Base-by-base conservation (phyloP, 2,888 invertebrate genomes). In the Melanchra persicariae region DNA sequence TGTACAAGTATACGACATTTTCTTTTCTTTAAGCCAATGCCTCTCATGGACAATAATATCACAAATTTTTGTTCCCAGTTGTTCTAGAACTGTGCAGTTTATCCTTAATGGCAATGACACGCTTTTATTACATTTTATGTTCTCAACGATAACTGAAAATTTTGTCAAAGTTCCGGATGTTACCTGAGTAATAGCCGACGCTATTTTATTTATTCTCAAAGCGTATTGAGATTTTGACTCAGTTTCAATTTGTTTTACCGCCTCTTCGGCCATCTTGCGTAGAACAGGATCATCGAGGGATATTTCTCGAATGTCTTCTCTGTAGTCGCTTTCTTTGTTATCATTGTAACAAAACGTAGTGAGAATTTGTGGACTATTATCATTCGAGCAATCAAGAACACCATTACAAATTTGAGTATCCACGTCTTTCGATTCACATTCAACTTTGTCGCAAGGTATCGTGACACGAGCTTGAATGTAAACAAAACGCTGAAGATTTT, bases 331-430 rank as follows among this genome's bases (percentile, higher is more conserved):
- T 72, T 85, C 87, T 61, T 85, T 85, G 26, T 85, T 74, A 63
- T 92, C 93, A 34, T 94, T 90, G 64, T 94, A 93, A 87, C 97
- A 97, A 79, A 95, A 95, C 7, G 94, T 94, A 77, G 93, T 95
- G 9, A 96, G 79, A 22, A 97, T 90, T 85, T 95, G 94, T 0
- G 96, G 96, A 55, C 86, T 87, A 45, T 91, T 88, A 70, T 93
- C 87, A 55, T 94, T 90, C 0, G 92, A 91, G 62, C 89, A 91
- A 74, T 96, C 94, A 54, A 97, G 90, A 69, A 96, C 91, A 24
- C 96, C 94, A 83, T 96, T 96, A 86, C 97, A 97, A 66, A 96
- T 94, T 89, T 96, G 96, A 15, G 89, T 89, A 12, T 90, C 81
- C 51, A 87, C 84, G 37, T 93, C 91, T 59, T 89, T 89, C 26